These are phyloP conservation scores for Drosophila testacea DNA, from an alignment of 2,888 invertebrate species.

Conservation along the genomic window DNA sequence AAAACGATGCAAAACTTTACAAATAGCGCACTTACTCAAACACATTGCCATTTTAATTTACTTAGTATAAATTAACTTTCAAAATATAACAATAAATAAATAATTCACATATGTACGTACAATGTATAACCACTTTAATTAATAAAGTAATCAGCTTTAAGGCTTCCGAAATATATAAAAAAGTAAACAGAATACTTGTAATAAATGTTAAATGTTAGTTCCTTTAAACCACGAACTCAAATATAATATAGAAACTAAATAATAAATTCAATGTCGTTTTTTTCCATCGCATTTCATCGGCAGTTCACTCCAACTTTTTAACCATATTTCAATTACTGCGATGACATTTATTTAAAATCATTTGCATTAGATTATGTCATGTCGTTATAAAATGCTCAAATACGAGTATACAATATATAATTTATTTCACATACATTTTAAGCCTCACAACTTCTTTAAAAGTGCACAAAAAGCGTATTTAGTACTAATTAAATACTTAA, in stretches of 20 bases:
- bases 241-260: slow-evolving; percentile 20
- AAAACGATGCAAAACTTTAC: slow-evolving; percentile 47
- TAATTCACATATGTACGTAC: slow-evolving; percentile 24
- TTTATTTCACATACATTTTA: background rate
- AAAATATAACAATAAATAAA: slow-evolving; percentile 17
- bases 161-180: slow-evolving; percentile 42
- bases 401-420: background rate
- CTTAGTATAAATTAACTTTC: slow-evolving; percentile 39
- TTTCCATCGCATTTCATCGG: background rate
- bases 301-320: background rate
- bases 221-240: slow-evolving; percentile 35
- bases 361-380: background rate
- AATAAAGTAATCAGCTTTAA: slow-evolving; percentile 42
- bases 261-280: slow-evolving; percentile 2
- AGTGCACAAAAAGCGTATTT: background rate
- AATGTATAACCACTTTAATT: slow-evolving; percentile 33
- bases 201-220: slow-evolving; percentile 58
- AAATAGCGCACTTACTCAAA: slow-evolving; percentile 66
- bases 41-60: slow-evolving; percentile 58
- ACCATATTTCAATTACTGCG: background rate
- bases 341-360: background rate
- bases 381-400: background rate
- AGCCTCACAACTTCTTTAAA: background rate
- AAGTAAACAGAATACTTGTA: slow-evolving; percentile 20
- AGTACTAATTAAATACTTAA: background rate